These are phyloP conservation scores for Hydrophis major DNA, from an alignment of 2,797 vertebrate species.

Conservation along the genomic window DNA sequence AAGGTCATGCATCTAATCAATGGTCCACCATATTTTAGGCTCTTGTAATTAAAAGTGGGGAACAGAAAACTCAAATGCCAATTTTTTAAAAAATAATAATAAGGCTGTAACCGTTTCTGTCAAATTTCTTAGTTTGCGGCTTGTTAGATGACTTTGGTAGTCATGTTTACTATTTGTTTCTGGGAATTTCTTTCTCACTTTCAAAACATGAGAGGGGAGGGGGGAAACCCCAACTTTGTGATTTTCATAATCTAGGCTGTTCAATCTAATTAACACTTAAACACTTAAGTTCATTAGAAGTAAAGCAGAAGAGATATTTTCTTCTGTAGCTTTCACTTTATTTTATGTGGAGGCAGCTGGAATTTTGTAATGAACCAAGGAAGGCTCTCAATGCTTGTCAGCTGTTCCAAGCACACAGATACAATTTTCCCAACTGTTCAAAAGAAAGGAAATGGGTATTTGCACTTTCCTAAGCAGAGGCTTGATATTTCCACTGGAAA, in stretches of 20 bases:
- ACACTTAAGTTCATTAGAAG: constrained; percentile 11
- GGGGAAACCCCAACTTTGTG: neutral
- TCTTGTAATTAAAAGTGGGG: constrained; percentile 14
- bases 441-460: neutral
- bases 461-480: neutral
- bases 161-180: constrained; percentile 7
- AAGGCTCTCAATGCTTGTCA: neutral
- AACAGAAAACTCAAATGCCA: neutral
- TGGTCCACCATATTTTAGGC: neutral
- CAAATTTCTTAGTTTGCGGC: neutral
- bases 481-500: neutral
- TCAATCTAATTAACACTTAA: constrained; percentile 29
- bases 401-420: neutral
- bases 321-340: constrained; percentile 14
- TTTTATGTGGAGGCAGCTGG: constrained; percentile 17
- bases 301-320: constrained; percentile 22
- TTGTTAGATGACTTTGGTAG: neutral
- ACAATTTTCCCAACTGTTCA: constrained; percentile 7
- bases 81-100: neutral
- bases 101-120: neutral
- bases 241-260: constrained; percentile 15
- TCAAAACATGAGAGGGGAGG: neutral
- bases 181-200: constrained; percentile 11
- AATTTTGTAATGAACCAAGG: neutral
- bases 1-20: neutral